phyloP scores from a whole-genome alignment of 2,888 invertebrate species.

The Sarcophaga carnaria region DNA sequence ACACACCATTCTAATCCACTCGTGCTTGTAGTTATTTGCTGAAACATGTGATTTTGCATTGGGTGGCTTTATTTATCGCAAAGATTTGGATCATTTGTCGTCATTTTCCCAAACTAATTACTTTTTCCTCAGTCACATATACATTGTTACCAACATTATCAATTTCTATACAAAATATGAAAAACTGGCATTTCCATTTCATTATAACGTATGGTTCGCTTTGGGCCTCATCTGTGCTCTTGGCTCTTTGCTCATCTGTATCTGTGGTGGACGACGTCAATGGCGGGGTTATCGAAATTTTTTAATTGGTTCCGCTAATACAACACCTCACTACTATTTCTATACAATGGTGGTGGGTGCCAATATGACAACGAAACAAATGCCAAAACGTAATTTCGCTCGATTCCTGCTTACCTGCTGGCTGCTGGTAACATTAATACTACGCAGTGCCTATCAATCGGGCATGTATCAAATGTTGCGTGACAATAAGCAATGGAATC shows the following conservation, averaged over 20 bases:
- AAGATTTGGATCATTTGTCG: conserved; percentile 52
- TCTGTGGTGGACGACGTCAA: conserved; percentile 68
- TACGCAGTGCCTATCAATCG: conserved; percentile 78
- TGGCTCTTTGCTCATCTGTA: conserved; percentile 66
- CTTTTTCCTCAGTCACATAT: conserved; percentile 75
- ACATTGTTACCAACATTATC: conserved; percentile 75
- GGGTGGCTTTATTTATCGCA: conserved; percentile 75
- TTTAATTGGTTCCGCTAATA: conserved; percentile 70
- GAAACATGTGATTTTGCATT: conserved; percentile 73
- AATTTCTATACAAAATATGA: conserved; percentile 73
- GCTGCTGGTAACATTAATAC: conserved; percentile 73
- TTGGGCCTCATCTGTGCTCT: conserved; percentile 69
- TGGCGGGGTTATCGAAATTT: conserved; percentile 69
- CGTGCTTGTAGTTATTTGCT: conserved; percentile 73
- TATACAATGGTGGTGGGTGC: conserved; percentile 71
- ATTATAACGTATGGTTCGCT: conserved; percentile 72
- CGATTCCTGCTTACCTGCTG: conserved; percentile 75
- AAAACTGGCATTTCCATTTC: conserved; percentile 76
- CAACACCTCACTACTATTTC: conserved; percentile 71
- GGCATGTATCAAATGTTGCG: conserved; percentile 75
- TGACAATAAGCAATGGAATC: conserved; percentile 74
- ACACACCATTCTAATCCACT: no score
- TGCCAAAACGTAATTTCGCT: conserved; percentile 73
- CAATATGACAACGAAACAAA: conserved; percentile 47
- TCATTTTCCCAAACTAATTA: conserved; percentile 74